Evolutionary conservation across 2,888 invertebrate genomes (phyloP).

Genomic region (Lasioglossum lativentre): DNA sequence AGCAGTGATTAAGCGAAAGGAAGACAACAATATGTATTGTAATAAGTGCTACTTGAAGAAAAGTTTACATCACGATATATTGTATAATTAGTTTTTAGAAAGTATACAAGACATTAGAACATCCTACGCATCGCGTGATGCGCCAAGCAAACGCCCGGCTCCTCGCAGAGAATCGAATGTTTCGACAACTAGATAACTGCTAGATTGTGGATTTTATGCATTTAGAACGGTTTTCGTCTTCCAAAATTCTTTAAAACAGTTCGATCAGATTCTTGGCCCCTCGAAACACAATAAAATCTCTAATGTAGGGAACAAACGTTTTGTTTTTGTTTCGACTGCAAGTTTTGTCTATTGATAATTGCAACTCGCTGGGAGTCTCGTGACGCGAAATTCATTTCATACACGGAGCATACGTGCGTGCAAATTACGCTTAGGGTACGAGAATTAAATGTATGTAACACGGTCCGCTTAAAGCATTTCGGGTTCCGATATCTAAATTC

Average conservation of each 20-base stretch:
- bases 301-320: not conserved
- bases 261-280: not conserved
- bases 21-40: conserved; percentile 25
- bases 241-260: not conserved
- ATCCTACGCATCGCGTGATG: not conserved
- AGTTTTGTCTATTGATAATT: not conserved
- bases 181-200: not conserved
- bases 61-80: conserved; percentile 38
- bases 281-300: not conserved
- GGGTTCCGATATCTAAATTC: conserved; percentile 15
- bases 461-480: conserved; percentile 28
- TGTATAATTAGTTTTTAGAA: conserved; percentile 47
- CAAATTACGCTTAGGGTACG: conserved; percentile 11
- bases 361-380: conserved; percentile 10
- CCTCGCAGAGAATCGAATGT: not conserved
- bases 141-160: not conserved
- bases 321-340: not conserved
- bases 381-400: conserved; percentile 29
- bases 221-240: not conserved
- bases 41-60: conserved; percentile 35
- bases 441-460: conserved; percentile 43
- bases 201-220: not conserved
- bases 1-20: conserved; percentile 21
- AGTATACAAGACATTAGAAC: conserved; percentile 34
- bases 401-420: conserved; percentile 1